These are phyloP conservation scores for Ruditapes philippinarum DNA, from an alignment of 1,140 invertebrate genomes.

Conservation along the genomic window DNA sequence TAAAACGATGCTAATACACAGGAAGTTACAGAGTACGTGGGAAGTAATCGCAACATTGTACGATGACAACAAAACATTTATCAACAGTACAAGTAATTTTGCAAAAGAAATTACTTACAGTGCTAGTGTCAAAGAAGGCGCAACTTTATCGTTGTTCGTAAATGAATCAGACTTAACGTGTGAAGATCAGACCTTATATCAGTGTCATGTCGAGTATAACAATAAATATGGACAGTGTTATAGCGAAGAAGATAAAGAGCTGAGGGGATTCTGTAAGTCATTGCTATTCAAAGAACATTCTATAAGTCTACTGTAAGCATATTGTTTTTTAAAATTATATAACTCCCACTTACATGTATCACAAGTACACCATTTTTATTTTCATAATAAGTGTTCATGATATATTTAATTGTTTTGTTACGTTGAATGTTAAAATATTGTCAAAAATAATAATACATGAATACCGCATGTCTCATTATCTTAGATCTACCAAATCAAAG, in stretches of 20 bases:
- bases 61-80: not conserved
- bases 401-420: too few relatives aligned
- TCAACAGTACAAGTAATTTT: not conserved
- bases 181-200: not conserved
- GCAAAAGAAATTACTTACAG: not conserved
- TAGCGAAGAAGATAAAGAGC: not conserved
- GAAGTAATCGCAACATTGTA: not conserved
- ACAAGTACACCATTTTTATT: too few relatives aligned
- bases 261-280: not conserved
- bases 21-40: not conserved
- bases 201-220: not conserved
- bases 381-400: too few relatives aligned
- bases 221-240: not conserved
- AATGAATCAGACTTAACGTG: not conserved
- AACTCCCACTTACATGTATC: too few relatives aligned
- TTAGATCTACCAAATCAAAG: too few relatives aligned
- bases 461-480: too few relatives aligned
- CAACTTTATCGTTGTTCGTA: not conserved
- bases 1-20: not conserved
- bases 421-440: too few relatives aligned
- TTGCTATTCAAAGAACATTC: too few relatives aligned
- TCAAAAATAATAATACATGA: too few relatives aligned
- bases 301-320: too few relatives aligned
- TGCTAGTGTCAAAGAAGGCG: not conserved
- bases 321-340: too few relatives aligned